Percentiles rank a stretch among this genome's conserved stretches.
Conservation (phyloP, 35 echinoderm and acorn worm species). For the Apostichopus parvimensis region DNA sequence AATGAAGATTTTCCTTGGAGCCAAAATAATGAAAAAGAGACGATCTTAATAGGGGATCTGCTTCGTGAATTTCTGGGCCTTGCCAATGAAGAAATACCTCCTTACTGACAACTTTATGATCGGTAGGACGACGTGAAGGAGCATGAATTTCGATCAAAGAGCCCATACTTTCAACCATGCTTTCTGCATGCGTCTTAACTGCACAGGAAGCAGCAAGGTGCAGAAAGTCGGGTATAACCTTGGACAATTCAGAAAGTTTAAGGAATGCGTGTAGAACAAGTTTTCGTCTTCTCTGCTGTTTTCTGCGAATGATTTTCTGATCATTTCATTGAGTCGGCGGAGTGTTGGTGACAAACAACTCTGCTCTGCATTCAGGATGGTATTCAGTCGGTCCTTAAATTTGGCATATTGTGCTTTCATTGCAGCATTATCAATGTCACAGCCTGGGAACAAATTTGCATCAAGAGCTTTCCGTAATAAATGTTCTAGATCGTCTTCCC, state of each 20-base stretch:
- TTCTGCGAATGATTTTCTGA: background rate
- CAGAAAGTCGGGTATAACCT: background rate
- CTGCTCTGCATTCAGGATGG: background rate
- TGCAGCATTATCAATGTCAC: background rate
- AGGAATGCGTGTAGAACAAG: background rate
- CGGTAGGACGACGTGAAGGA: background rate
- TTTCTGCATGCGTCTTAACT: background rate
- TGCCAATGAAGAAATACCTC: background rate
- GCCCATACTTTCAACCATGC: background rate
- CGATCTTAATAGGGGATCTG: too few relatives aligned
- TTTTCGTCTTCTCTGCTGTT: background rate
- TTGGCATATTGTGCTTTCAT: background rate
- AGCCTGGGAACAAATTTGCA: background rate
- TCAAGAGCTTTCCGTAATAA: background rate
- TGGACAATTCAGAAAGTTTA: background rate
- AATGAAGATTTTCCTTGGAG: background rate
- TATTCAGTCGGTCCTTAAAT: background rate
- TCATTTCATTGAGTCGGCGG: background rate
- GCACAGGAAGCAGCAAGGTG: background rate
- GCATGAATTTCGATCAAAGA: background rate
- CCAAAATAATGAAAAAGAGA: background rate
- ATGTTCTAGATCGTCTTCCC: background rate
- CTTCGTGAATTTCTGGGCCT: background rate
- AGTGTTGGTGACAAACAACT: background rate
- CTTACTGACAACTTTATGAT: background rate